Evolutionary conservation across 2,797 vertebrate species (phyloP).

Genomic region (Cetoscarus ocellatus): DNA sequence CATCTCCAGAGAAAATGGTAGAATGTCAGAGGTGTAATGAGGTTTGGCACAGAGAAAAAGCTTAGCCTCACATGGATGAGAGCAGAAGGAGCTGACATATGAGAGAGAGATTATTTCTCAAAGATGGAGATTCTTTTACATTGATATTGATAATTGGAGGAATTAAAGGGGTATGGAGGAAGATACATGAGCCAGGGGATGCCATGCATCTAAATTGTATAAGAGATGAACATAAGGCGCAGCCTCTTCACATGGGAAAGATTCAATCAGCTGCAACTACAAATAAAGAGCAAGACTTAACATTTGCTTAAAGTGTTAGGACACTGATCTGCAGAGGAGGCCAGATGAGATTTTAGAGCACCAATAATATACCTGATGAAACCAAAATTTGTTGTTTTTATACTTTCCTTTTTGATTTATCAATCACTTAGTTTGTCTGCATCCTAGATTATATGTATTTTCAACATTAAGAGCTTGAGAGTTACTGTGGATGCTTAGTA

Average conservation of each 20-base stretch:
- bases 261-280: constrained; percentile 3
- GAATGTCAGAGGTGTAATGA: constrained; percentile 57
- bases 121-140: not conserved
- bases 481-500: too few species aligned
- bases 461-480: too few species aligned
- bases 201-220: constrained; percentile 48
- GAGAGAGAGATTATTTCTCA: not conserved
- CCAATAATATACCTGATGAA: too few species aligned
- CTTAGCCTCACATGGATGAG: constrained; percentile 42
- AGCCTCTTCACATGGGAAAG: constrained; percentile 29
- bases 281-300: not conserved
- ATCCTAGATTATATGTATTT: too few species aligned
- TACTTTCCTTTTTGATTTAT: too few species aligned
- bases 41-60: constrained; percentile 44
- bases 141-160: constrained; percentile 4
- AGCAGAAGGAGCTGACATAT: constrained; percentile 17
- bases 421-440: too few species aligned
- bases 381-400: too few species aligned
- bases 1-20: constrained; percentile 45
- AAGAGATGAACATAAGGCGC: constrained; percentile 2
- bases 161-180: constrained; percentile 5
- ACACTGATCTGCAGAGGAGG: not conserved
- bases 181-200: constrained; percentile 13
- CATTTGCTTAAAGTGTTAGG: not conserved
- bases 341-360: too few species aligned